Evolutionary conservation across 2,797 vertebrate species (phyloP), one percentile per base, ranked within the genome.

Genomic region (Propithecus perrieri): DNA sequence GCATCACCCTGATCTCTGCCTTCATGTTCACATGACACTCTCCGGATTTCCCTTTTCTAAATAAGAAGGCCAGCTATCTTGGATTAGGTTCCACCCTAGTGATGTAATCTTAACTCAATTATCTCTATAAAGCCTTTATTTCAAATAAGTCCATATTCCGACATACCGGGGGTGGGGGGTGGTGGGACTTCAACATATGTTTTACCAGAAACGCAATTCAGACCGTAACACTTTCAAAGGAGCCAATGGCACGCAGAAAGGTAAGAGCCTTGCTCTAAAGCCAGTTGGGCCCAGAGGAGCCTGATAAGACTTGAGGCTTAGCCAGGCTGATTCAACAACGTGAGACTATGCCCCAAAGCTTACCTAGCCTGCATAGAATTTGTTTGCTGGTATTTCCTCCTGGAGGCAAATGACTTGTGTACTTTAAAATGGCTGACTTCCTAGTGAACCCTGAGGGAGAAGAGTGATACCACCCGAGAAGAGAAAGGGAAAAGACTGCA

Each of bases 401-500:
- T 48, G 43, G 26, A 55, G 50, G 67, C 71, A 69, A 50, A 92
- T 74, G 79, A 84, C 38, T 89, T 81, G 17, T 69, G 7, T 90
- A 78, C 35, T 89, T 96, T 87, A 89, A 93, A 96, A 89, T 87
- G 92, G 61, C 95, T 91, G 87, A 71, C 80, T 95, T 95, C 61
- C 65, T 87, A 50, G 65, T 55, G 61, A 93, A 76, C 65, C 48
- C 61, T 48, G 48, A 91, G 78, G 74, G 57, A 53, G 83, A 84
- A 81, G 75, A 89, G 26, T 55, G 57, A 76, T 78, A 91, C 83
- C 89, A 90, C 93, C 94, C 30, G 84, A 85, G 95, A 94, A 94
- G 93, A 91, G 71, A 96, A 95, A 89, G 76, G 80, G 53, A 63
- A 95, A 92, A 61, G 75, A 96, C 65, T 88, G 38, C 97, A 95